Conservation (phyloP, 2,797 vertebrate species). For the Aphelocoma californica region DNA sequence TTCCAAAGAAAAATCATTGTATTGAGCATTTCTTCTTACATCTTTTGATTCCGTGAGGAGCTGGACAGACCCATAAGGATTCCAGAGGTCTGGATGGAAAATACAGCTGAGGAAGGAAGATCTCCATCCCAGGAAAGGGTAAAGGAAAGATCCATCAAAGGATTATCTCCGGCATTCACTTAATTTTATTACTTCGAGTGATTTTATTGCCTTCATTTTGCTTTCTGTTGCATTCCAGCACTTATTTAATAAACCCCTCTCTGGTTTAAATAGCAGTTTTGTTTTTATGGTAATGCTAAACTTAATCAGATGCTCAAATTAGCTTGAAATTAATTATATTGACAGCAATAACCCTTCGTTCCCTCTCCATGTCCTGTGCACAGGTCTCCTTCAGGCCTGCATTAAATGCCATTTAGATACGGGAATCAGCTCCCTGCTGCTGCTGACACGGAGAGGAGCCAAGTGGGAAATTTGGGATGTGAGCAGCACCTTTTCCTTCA, state of each 20-base stretch:
- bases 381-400: neutral
- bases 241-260: conserved; percentile 42
- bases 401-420: neutral
- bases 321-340: conserved; percentile 60
- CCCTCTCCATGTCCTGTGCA: neutral
- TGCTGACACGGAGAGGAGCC: fast-evolving
- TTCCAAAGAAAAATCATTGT: neutral
- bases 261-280: conserved; percentile 36
- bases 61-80: neutral
- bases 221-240: conserved; percentile 32
- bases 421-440: neutral
- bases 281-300: conserved; percentile 49
- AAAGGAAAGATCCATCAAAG: conserved; percentile 17
- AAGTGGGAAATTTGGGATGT: neutral
- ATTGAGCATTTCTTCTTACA: fast-evolving
- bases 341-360: conserved; percentile 24
- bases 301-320: conserved; percentile 64
- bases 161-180: neutral
- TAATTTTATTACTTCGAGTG: conserved; percentile 39
- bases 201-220: conserved; percentile 50
- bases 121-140: neutral
- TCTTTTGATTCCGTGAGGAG: neutral
- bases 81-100: neutral
- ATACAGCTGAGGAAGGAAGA: neutral
- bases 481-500: neutral